Conservation (phyloP, 2,113 vertebrate species). For the Hipposideros armiger region DNA sequence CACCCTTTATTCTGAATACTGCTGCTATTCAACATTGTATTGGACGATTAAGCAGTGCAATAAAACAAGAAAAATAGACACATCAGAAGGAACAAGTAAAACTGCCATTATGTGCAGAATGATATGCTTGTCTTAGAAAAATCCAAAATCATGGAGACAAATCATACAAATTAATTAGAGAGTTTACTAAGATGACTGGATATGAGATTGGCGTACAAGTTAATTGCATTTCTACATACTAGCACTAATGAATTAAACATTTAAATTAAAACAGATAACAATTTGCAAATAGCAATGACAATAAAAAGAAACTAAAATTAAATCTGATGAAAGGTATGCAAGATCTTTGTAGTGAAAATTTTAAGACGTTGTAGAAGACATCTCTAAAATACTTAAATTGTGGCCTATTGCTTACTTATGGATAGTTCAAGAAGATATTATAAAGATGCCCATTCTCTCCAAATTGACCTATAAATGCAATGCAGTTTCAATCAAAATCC, state of each 20-base stretch:
- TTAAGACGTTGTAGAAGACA: background rate
- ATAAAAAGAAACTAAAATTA: background rate
- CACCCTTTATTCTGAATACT: background rate
- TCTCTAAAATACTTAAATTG: background rate
- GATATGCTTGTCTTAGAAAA: background rate
- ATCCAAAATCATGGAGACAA: background rate
- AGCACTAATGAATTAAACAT: background rate
- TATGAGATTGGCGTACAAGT: background rate
- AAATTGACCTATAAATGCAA: background rate
- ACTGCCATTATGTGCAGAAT: background rate
- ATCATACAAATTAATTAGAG: background rate
- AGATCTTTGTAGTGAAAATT: background rate
- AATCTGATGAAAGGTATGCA: background rate
- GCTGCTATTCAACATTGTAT: background rate
- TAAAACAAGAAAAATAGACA: slow-evolving; percentile 41
- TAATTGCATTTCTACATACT: background rate
- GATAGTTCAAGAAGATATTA: background rate
- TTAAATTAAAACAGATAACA: background rate
- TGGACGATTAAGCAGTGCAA: background rate
- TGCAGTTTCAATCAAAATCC: background rate
- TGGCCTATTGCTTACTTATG: background rate
- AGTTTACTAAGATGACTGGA: background rate
- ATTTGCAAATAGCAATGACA: slow-evolving; percentile 26
- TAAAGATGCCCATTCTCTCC: background rate
- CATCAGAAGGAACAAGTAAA: background rate